Conservation (phyloP, 2,113 vertebrate species). For the Arenaria interpres region DNA sequence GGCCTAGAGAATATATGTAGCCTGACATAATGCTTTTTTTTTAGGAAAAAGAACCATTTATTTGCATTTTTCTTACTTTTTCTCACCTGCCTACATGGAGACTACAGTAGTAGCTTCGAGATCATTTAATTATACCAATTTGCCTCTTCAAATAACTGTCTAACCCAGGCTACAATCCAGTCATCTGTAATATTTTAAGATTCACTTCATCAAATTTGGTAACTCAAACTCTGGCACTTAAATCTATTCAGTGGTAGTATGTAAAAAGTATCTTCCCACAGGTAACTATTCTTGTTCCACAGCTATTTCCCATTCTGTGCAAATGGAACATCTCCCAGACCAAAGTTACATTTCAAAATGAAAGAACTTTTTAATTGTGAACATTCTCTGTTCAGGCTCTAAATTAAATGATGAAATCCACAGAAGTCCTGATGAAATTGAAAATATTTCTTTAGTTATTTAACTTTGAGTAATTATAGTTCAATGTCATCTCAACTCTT, state of each 20-base stretch:
- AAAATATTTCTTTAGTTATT: constrained; percentile 19
- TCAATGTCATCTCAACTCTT: not conserved
- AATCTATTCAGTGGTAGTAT: not conserved
- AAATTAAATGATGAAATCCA: not conserved
- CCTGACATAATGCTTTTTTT: not conserved
- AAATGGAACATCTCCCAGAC: not conserved
- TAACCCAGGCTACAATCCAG: not conserved
- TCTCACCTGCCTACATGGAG: not conserved
- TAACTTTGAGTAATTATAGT: not conserved
- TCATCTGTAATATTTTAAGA: not conserved
- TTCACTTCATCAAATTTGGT: not conserved
- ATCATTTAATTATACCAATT: not conserved
- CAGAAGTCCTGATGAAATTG: not conserved
- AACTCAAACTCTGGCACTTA: not conserved
- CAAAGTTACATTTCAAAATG: not conserved
- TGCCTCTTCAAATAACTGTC: not conserved
- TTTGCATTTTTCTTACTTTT: not conserved
- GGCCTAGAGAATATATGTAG: not conserved
- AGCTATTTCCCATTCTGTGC: not conserved
- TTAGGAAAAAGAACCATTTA: not conserved
- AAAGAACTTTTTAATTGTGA: not conserved
- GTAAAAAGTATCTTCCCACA: not conserved
- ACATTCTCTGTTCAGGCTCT: not conserved
- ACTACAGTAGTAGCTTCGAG: not conserved
- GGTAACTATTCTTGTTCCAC: not conserved